A percentile compares a stretch with the other conserved stretches of the same genome.
Evolutionary conservation across 2,888 invertebrate genomes (phyloP).

Genomic region (Priocnemis perturbator): DNA sequence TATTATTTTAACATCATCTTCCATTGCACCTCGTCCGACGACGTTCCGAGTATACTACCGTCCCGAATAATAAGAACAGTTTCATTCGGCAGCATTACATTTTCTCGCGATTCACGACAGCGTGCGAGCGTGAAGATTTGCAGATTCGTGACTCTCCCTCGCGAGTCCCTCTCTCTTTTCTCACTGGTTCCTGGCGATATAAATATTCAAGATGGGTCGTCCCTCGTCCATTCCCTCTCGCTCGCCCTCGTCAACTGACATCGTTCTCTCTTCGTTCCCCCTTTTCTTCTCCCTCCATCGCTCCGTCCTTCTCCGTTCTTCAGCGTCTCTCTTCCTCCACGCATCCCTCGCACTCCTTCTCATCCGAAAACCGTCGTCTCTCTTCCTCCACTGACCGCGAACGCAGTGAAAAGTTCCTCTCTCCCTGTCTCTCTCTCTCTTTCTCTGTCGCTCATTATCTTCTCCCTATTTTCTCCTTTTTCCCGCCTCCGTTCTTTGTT

Average conservation of each 20-base stretch:
- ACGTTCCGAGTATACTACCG: too few species aligned
- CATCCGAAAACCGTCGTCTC: conserved; percentile 24
- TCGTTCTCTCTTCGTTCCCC: conserved; percentile 10
- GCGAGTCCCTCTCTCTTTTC: conserved; percentile 37
- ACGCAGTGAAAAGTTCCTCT: neutral
- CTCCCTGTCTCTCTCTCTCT: neutral
- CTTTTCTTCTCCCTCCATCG: conserved; percentile 7
- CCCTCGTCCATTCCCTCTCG: conserved; percentile 37
- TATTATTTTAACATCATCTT: too few species aligned
- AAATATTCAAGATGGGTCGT: conserved; percentile 66
- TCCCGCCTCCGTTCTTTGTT: too few species aligned
- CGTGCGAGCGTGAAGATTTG: conserved; percentile 22
- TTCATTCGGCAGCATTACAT: too few species aligned
- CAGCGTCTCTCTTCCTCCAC: neutral
- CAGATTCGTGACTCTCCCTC: conserved; percentile 30
- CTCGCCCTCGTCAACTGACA: conserved; percentile 11
- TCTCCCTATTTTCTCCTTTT: too few species aligned
- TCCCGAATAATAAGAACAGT: too few species aligned
- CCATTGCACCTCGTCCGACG: too few species aligned
- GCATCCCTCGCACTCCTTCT: conserved; percentile 13
- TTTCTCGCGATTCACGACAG: too few species aligned
- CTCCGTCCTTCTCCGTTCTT: neutral
- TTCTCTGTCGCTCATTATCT: conserved; percentile 19
- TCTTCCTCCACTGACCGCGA: too few species aligned
- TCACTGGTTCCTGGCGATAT: conserved; percentile 59